These are phyloP conservation scores for Cephonodes hylas DNA, from an alignment of 2,888 invertebrate species.

Conservation along the genomic window DNA sequence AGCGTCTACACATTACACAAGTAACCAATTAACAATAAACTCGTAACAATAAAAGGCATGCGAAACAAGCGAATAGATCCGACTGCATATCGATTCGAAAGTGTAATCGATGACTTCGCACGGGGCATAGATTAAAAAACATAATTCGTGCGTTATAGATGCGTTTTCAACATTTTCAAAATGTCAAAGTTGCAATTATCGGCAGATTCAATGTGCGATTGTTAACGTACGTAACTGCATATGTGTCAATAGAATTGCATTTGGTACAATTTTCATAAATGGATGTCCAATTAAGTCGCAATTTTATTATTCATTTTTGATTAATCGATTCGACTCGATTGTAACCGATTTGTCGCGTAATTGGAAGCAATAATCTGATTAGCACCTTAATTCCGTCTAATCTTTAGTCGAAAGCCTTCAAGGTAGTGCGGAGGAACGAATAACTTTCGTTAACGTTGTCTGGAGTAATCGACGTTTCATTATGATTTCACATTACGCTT, in stretches of 20 bases:
- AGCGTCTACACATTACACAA: background rate
- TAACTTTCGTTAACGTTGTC: background rate
- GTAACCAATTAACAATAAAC: background rate
- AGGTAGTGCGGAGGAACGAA: background rate
- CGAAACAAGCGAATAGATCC: background rate
- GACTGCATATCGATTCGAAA: background rate
- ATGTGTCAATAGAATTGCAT: background rate
- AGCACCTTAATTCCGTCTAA: background rate
- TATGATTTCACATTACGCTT: too few species aligned
- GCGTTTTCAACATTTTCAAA: background rate
- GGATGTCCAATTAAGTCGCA: background rate
- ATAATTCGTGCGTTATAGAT: background rate
- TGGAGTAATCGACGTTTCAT: too few species aligned
- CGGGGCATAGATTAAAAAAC: background rate
- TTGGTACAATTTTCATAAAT: background rate
- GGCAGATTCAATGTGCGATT: background rate
- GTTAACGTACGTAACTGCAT: background rate
- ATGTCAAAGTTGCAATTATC: background rate
- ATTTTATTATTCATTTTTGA: background rate
- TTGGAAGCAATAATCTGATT: too few species aligned
- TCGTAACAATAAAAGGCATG: background rate
- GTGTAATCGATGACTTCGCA: conserved; percentile 2
- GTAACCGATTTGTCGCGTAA: background rate
- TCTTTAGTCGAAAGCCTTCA: background rate
- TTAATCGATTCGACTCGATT: background rate